Evolutionary conservation across 2,888 invertebrate genomes (phyloP), one percentile per base, ranked within the genome.

Genomic region (Entomobrya multifasciata): DNA sequence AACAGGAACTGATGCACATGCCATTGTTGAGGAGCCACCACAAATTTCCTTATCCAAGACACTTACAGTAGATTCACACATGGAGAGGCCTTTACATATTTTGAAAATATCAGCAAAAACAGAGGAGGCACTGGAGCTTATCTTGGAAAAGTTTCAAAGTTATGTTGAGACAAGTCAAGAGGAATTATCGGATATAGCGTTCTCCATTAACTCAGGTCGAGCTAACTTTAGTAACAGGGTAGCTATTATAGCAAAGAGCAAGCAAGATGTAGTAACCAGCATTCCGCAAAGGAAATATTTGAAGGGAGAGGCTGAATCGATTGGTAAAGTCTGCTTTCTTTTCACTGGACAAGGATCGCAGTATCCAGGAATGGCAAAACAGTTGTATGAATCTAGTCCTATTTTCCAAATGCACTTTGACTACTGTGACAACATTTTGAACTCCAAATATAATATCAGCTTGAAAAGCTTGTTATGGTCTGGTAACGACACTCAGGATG

Each of bases 361-460:
- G 8, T 36, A 6, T 36, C 36, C 8, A 6, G 87, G 85, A 30
- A 88, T 88, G 88, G 88, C 72, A n/a, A 52, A 81, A 20, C 47
- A 41, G 13, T 55, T 89, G 1, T 83, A 85, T 17, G 49, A 81
- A 1, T 74, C 81, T 4, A 60, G 57, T 2, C 82, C 88, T 25
- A 80, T 87, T 0, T 89, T 89, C 52, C 36, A 57, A 3, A 57
- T 60, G 57, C 20, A 88, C 22, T 87, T 89, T 60, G 87, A 88
- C 22, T 72, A 67, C 15, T 88, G 89, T 25, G 77, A 82, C 15
- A 44, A 60, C 1, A 22, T 89, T 15, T 36, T 89, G 25, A 2
- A 49, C 30, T 17, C 49, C 1, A 11, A 60, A n/a, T 86, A 82
- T 44, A 13, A 41, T 4, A 70, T 86, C 5, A 22, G 52, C 0